Evolutionary conservation across 2,888 invertebrate species (phyloP).

Genomic region (Steromphala cineraria): DNA sequence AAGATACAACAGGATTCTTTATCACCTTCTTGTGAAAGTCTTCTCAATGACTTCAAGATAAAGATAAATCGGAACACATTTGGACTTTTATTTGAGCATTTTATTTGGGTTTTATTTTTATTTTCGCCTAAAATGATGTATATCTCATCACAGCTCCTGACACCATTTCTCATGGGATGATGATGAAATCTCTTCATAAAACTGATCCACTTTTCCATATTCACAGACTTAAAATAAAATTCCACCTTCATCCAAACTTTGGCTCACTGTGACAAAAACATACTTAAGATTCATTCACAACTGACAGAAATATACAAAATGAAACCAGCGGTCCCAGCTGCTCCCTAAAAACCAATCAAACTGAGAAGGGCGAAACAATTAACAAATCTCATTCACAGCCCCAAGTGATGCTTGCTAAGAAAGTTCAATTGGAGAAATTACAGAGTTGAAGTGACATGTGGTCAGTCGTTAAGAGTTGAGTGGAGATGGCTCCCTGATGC

Average conservation of each 20-base stretch:
- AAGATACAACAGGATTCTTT: no score
- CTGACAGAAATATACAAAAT: slow-evolving; percentile 18
- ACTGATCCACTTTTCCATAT: slow-evolving; percentile 9
- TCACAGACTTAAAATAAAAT: slow-evolving; percentile 9
- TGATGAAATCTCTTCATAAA: not conserved
- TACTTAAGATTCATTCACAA: slow-evolving; percentile 16
- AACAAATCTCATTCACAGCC: slow-evolving; percentile 4
- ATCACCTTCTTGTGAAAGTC: no score
- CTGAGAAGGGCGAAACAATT: slow-evolving; percentile 2
- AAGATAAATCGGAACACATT: no score
- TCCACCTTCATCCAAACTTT: slow-evolving; percentile 8
- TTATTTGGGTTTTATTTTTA: not conserved
- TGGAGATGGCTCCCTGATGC: no score
- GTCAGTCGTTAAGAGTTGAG: no score
- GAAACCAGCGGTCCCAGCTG: not conserved
- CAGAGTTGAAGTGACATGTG: no score
- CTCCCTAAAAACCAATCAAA: not conserved
- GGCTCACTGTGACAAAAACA: not conserved
- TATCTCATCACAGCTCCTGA: not conserved
- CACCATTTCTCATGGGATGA: not conserved
- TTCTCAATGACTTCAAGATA: no score
- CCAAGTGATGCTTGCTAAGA: slow-evolving; percentile 7
- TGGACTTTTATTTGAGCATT: slow-evolving; percentile 6
- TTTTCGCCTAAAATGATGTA: slow-evolving; percentile 18
- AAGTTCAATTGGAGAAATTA: not conserved